These are phyloP conservation scores for Tribolium freemani DNA, from an alignment of 2,888 invertebrate genomes.

Conservation along the genomic window DNA sequence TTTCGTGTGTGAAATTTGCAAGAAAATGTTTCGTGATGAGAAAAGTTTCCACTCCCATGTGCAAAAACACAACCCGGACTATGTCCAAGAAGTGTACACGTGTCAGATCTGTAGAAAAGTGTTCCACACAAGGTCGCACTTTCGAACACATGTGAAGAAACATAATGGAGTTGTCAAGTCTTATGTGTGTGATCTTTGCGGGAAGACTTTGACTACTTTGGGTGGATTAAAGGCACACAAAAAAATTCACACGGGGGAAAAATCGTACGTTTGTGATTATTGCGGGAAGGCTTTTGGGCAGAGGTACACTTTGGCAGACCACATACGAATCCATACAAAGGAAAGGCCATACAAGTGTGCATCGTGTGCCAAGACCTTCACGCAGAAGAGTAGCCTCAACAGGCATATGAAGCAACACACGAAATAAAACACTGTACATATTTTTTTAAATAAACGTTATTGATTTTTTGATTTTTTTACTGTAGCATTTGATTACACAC, in stretches of 20 bases:
- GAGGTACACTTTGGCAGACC: slow-evolving; percentile 64
- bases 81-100: background rate
- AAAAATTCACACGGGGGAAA: background rate
- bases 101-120: background rate
- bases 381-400: slow-evolving; percentile 70
- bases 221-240: background rate
- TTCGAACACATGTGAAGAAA: background rate
- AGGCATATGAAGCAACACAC: slow-evolving; percentile 71
- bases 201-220: slow-evolving; percentile 21
- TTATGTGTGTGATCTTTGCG: slow-evolving; percentile 57
- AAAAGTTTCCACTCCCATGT: background rate
- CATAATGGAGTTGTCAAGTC: slow-evolving; percentile 43
- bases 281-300: slow-evolving; percentile 64
- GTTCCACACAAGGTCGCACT: background rate
- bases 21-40: background rate
- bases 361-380: slow-evolving; percentile 68
- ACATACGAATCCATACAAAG: slow-evolving; percentile 71
- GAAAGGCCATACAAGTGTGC: slow-evolving; percentile 71
- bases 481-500: background rate
- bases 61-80: background rate
- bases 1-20: background rate
- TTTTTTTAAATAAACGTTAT: background rate
- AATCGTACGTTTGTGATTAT: slow-evolving; percentile 55
- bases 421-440: background rate
- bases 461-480: background rate